Percentiles rank a stretch among this genome's conserved stretches.
Evolutionary conservation across 2,113 vertebrate species (phyloP).

Genomic region (Zootoca vivipara): DNA sequence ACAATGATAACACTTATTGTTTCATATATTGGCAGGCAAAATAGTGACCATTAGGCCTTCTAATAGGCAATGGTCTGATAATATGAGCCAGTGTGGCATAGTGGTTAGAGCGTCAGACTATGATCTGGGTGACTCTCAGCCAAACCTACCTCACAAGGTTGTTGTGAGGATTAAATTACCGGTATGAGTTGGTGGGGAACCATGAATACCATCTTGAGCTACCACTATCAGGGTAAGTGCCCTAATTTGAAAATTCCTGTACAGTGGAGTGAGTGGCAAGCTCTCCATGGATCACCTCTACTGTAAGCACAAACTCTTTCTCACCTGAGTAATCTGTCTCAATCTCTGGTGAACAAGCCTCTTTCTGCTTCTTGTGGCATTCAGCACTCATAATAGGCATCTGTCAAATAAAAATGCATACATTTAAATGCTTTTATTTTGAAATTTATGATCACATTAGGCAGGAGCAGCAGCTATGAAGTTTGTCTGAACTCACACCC

Average conservation of each 20-base stretch:
- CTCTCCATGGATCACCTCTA: too few relatives aligned
- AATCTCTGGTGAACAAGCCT: neutral
- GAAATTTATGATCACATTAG: neutral
- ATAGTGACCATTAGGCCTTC: neutral
- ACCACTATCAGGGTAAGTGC: too few relatives aligned
- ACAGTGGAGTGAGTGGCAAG: too few relatives aligned
- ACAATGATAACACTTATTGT: neutral
- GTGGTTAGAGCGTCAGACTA: too few relatives aligned
- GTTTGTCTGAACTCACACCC: neutral
- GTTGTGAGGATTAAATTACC: too few relatives aligned
- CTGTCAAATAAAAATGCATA: conserved; percentile 15
- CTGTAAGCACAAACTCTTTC: neutral
- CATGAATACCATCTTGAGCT: too few relatives aligned
- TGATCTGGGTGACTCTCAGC: too few relatives aligned
- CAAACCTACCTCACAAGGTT: too few relatives aligned
- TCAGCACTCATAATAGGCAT: neutral
- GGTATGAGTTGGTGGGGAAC: too few relatives aligned
- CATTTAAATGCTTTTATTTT: neutral
- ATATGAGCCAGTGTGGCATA: too few relatives aligned
- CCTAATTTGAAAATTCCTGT: too few relatives aligned
- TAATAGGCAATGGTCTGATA: neutral
- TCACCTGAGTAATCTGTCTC: conserved; percentile 48
- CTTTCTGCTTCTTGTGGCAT: neutral
- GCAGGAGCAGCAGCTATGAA: neutral
- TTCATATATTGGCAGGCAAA: neutral